Percentiles rank a stretch among this genome's conserved stretches.
phyloP scores from a whole-genome alignment of 37 sponge, comb jelly and placozoan species.

The Eunapius fragilis region DNA sequence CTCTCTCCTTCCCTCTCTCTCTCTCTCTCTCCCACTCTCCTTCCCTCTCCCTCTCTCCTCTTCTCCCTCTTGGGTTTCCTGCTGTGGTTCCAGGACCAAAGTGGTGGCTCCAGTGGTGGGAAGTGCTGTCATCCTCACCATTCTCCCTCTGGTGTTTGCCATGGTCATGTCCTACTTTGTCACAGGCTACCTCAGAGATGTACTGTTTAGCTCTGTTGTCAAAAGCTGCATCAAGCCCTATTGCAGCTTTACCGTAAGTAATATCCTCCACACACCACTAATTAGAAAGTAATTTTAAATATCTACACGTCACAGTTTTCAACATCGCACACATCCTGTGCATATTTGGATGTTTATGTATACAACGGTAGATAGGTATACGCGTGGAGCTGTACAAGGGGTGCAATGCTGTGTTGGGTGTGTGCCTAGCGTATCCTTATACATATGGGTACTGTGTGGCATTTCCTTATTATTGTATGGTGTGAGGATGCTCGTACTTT shows the following conservation, averaged over 20 bases:
- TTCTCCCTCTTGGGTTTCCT: conserved; percentile 4
- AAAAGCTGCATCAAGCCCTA: conserved; percentile 55
- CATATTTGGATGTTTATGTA: no score
- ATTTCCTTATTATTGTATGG: no score
- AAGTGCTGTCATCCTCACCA: conserved; percentile 28
- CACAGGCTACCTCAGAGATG: conserved; percentile 82
- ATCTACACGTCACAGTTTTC: no score
- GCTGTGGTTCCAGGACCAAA: conserved; percentile 44
- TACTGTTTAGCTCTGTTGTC: conserved; percentile 40
- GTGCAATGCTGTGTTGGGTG: no score
- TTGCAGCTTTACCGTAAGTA: conserved; percentile 54
- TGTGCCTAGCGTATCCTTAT: no score
- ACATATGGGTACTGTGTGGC: no score
- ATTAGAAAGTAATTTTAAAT: background rate
- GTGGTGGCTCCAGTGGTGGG: conserved; percentile 51
- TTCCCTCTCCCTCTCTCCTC: conserved; percentile 9
- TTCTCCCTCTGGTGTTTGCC: conserved; percentile 52
- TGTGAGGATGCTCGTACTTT: no score
- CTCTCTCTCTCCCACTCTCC: no score
- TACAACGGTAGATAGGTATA: no score
- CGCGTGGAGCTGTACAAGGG: no score
- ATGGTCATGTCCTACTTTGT: conserved; percentile 61
- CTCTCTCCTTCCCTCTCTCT: no score
- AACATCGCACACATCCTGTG: no score
- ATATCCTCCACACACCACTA: background rate